phyloP scores from a whole-genome alignment of 2,888 invertebrate species.

The Tiliacea aurago region DNA sequence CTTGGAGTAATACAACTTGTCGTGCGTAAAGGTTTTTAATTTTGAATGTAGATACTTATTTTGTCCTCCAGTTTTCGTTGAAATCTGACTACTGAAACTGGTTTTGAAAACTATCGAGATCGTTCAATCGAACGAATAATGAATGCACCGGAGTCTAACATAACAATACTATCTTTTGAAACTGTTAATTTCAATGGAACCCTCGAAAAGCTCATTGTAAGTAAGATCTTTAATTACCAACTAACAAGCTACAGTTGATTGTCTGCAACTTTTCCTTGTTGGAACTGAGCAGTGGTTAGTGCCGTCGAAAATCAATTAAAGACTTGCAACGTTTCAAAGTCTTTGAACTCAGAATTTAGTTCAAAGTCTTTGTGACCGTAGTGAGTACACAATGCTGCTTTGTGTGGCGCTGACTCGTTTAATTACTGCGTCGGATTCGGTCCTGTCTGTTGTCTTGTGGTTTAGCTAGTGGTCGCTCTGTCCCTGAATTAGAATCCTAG shows the following conservation, averaged over 20 bases:
- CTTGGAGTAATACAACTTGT: neutral
- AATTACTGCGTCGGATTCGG: constrained; percentile 33
- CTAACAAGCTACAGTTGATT: constrained; percentile 10
- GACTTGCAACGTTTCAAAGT: constrained; percentile 34
- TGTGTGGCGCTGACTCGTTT: constrained; percentile 14
- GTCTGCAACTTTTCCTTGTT: neutral
- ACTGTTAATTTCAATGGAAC: constrained; percentile 1
- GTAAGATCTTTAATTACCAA: constrained; percentile 19
- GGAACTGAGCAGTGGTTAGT: neutral
- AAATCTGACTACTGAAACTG: too few relatives aligned
- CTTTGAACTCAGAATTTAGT: constrained; percentile 44
- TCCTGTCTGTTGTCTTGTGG: neutral
- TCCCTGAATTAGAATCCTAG: neutral
- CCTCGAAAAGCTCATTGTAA: constrained; percentile 6
- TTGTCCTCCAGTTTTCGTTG: neutral
- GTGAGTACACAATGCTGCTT: constrained; percentile 28
- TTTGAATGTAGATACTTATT: too few relatives aligned
- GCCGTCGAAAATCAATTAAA: constrained; percentile 29
- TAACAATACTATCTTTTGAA: neutral
- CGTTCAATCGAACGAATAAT: neutral
- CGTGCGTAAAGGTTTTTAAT: neutral
- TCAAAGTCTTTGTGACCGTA: constrained; percentile 37
- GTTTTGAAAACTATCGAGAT: neutral
- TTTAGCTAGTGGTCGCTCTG: neutral
- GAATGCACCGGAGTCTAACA: neutral